Evolutionary conservation across 2,797 vertebrate species (phyloP), one percentile per base, ranked within the genome.

Genomic region (Microctenopoma stevenorrisi): DNA sequence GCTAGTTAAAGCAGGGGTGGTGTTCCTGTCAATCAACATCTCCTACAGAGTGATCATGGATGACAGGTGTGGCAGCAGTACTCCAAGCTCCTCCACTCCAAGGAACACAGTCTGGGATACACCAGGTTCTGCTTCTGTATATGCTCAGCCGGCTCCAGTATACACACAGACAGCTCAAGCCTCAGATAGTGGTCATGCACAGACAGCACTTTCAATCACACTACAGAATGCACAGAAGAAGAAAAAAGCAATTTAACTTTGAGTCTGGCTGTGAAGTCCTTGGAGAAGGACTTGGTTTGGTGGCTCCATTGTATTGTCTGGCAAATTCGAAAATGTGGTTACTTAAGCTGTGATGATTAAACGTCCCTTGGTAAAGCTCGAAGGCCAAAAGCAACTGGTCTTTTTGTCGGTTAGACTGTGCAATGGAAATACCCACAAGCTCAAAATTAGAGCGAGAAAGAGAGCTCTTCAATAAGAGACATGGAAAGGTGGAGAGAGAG

Each of bases 351-450:
- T 84, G 82, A 91, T 89, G 84, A 91, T 89, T 91, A 90, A 87
- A 89, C 76, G 78, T 89, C 85, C 78, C 84, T 83, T 14, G 82
- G 78, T 85, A 62, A 86, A 84, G 72, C 85, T 78, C 71, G 87
- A 81, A 74, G 69, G 89, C 91, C 88, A 92, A 92, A 85, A 84
- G 89, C 84, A 93, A 92, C 88, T 90, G 85, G 81, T 87, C 74
- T 78, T 89, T 90, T 87, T 85, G 83, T 90, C 91, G 86, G 91
- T 88, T 81, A 88, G 86, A 86, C 85, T 87, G 79, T 83, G 85
- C 85, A 89, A 85, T 86, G 87, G 89, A 94, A 94, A 90, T 89
- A 91, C 82, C 85, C 88, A 83, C 82, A 89, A 85, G 80, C 78
- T 83, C 68, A 74, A 70, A 86, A 79, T 80, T 63, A 79, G 76